Conservation (phyloP, 2,113 vertebrate species). For the Phyllopteryx taeniolatus region DNA sequence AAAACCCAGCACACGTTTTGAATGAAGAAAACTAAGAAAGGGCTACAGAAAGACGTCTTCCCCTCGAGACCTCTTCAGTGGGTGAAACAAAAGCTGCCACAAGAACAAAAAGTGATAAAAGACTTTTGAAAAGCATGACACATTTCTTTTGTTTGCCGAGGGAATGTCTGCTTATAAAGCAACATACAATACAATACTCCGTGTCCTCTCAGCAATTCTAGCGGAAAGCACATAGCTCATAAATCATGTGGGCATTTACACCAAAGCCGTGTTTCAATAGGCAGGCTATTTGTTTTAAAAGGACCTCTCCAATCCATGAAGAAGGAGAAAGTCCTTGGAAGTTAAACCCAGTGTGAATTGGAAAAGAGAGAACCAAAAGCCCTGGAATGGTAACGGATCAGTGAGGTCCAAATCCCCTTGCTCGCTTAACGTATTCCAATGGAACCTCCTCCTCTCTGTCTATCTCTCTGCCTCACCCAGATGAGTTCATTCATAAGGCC, state of each 20-base stretch:
- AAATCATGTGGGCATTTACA: slow-evolving; percentile 53
- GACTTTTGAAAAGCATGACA: slow-evolving; percentile 50
- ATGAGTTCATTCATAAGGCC: slow-evolving; percentile 54
- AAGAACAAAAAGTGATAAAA: slow-evolving; percentile 54
- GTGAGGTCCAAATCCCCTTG: slow-evolving; percentile 7
- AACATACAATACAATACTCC: slow-evolving; percentile 28
- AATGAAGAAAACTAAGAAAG: slow-evolving; percentile 28
- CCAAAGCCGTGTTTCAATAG: slow-evolving; percentile 17
- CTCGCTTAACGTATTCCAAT: slow-evolving; percentile 14
- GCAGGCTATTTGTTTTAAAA: slow-evolving; percentile 51
- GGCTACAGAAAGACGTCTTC: slow-evolving; percentile 29
- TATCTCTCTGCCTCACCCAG: slow-evolving; percentile 16
- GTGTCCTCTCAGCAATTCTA: slow-evolving; percentile 33
- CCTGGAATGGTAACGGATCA: slow-evolving; percentile 1
- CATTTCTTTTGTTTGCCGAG: slow-evolving; percentile 50
- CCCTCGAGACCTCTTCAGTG: slow-evolving; percentile 38
- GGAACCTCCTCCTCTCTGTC: background rate
- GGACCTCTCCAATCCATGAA: slow-evolving; percentile 21
- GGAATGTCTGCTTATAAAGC: slow-evolving; percentile 54
- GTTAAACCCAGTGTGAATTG: slow-evolving; percentile 33
- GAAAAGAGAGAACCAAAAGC: slow-evolving; percentile 26
- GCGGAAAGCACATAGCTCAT: slow-evolving; percentile 51
- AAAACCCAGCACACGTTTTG: slow-evolving; percentile 30
- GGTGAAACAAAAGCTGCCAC: slow-evolving; percentile 52
- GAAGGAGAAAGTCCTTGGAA: slow-evolving; percentile 22